Conservation (phyloP, 2,888 invertebrate species). For the Branchellion lobata region DNA sequence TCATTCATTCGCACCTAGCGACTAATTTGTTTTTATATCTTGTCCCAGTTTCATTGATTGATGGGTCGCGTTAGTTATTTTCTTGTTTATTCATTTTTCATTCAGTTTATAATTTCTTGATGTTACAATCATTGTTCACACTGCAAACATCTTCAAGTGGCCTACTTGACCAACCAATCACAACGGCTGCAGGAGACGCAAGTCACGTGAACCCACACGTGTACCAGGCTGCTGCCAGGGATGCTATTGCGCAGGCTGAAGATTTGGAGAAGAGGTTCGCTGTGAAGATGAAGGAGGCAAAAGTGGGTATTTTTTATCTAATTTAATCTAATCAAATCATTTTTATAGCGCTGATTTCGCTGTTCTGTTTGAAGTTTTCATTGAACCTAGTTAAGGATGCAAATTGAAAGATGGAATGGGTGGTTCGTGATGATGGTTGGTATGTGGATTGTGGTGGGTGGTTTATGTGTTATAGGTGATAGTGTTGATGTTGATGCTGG, state of each 20-base stretch:
- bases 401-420: not conserved
- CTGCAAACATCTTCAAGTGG: too few relatives aligned
- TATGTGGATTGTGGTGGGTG: not conserved
- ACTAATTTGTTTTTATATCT: too few relatives aligned
- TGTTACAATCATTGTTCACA: too few relatives aligned
- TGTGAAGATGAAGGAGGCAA: conserved; percentile 28
- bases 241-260: conserved; percentile 30
- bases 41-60: too few relatives aligned
- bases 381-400: too few relatives aligned
- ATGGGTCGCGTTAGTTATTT: too few relatives aligned
- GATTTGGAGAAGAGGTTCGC: conserved; percentile 32
- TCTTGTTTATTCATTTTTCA: too few relatives aligned
- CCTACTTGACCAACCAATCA: too few relatives aligned
- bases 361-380: not conserved
- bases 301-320: not conserved
- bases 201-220: conserved; percentile 38
- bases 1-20: too few relatives aligned
- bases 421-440: not conserved
- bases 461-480: too few relatives aligned
- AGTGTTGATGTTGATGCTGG: too few relatives aligned
- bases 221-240: conserved; percentile 35
- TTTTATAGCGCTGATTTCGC: not conserved
- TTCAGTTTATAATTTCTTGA: too few relatives aligned
- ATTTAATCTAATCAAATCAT: not conserved
- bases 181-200: conserved; percentile 20